Evolutionary conservation across 2,888 invertebrate genomes (phyloP).

Genomic region (Meliscaeva auricollis): DNA sequence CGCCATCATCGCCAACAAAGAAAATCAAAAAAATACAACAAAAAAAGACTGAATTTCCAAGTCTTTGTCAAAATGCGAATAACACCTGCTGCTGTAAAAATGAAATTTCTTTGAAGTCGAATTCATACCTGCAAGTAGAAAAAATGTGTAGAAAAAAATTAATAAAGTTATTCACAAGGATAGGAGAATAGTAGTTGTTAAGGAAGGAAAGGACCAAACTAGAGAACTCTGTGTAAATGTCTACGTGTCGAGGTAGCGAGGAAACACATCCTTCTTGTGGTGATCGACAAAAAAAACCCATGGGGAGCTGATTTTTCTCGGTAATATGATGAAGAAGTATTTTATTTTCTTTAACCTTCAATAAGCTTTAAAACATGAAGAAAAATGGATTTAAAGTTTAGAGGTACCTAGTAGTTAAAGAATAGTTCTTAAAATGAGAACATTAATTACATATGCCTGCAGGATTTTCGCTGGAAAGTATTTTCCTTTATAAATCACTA

Average conservation of each 20-base stretch:
- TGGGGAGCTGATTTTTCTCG: too few species aligned
- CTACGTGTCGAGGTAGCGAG: background rate
- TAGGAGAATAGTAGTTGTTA: conserved; percentile 33
- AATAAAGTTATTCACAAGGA: conserved; percentile 54
- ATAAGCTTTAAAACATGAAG: conserved; percentile 1
- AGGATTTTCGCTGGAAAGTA: too few species aligned
- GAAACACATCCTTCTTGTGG: conserved; percentile 27
- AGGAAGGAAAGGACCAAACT: conserved; percentile 16
- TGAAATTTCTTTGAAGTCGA: conserved; percentile 68
- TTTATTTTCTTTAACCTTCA: background rate
- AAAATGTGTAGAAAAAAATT: conserved; percentile 42
- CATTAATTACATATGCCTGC: too few species aligned
- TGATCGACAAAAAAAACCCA: conserved; percentile 20
- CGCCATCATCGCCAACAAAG: background rate
- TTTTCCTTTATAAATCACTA: too few species aligned
- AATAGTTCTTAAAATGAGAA: background rate
- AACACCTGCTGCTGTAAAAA: conserved; percentile 65
- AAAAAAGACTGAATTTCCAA: conserved; percentile 28
- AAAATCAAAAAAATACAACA: background rate
- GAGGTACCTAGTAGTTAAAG: background rate
- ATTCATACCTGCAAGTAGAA: conserved; percentile 70
- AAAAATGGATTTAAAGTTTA: background rate
- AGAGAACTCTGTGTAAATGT: background rate
- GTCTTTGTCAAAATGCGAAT: conserved; percentile 41
- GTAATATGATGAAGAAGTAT: background rate